Conservation (phyloP, 2,113 vertebrate genomes). For the Athene noctua region DNA sequence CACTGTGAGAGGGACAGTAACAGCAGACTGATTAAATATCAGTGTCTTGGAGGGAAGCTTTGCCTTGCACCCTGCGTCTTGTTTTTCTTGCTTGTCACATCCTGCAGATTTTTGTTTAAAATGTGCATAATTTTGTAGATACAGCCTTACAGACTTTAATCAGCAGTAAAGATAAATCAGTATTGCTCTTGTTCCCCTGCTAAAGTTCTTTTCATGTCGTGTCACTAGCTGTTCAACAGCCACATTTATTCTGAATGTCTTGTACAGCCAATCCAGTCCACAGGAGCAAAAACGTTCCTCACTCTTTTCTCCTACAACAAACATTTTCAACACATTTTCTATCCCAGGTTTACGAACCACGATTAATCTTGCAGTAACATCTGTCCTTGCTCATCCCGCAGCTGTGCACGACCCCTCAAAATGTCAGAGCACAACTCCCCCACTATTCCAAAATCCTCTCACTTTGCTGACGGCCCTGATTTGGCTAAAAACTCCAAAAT, state of each 20-base stretch:
- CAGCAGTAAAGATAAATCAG: background rate
- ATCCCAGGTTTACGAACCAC: background rate
- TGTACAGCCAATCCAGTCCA: background rate
- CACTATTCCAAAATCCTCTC: background rate
- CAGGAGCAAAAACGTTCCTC: accelerated
- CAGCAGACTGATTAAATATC: background rate
- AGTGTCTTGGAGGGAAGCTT: background rate
- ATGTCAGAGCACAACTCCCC: background rate
- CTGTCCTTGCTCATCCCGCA: background rate
- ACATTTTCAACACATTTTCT: background rate
- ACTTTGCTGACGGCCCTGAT: background rate
- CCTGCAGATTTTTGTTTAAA: constrained; percentile 7
- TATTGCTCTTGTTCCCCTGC: background rate
- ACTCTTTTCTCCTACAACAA: background rate
- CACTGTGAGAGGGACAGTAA: background rate
- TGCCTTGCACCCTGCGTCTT: background rate
- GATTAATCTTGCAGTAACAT: background rate
- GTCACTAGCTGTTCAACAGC: background rate
- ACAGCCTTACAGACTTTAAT: background rate
- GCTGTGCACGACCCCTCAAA: background rate
- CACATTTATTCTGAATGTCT: background rate
- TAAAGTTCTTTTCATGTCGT: background rate
- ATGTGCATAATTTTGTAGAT: constrained; percentile 26
- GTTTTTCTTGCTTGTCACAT: constrained; percentile 3
- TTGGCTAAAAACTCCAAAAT: background rate